Percentiles rank a stretch among this genome's conserved stretches.
Conservation (phyloP, 2,888 invertebrate genomes). For the Stenichneumon culpator region DNA sequence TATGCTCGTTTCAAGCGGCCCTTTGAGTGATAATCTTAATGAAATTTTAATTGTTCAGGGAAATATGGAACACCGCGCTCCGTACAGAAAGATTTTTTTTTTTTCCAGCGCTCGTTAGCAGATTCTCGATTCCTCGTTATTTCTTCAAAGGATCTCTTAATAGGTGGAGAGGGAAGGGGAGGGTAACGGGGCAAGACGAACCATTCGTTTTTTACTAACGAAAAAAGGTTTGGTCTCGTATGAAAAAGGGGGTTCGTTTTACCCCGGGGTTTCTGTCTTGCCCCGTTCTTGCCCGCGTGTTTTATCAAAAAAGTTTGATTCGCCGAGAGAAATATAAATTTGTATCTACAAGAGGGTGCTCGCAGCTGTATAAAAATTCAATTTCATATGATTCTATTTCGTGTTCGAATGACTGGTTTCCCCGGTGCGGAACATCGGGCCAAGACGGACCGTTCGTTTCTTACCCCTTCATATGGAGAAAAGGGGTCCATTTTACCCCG, state of each 20-base stretch:
- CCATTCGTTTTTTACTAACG: too few relatives aligned
- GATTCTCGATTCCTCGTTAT: background rate
- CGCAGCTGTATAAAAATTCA: background rate
- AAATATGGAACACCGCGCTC: background rate
- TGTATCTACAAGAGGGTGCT: background rate
- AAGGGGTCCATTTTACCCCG: too few relatives aligned
- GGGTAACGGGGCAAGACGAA: too few relatives aligned
- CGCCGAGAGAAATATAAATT: background rate
- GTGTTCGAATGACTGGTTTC: slow-evolving; percentile 2
- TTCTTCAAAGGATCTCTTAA: background rate
- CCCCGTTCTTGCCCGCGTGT: too few relatives aligned
- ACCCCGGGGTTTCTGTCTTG: too few relatives aligned
- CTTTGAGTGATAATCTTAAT: background rate
- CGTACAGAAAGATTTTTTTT: background rate
- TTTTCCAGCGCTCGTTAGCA: background rate
- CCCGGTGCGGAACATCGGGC: background rate
- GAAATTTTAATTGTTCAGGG: background rate
- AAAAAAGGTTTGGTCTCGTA: too few relatives aligned
- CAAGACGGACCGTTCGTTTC: too few relatives aligned
- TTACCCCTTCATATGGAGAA: too few relatives aligned
- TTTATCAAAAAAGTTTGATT: background rate
- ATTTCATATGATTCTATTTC: slow-evolving; percentile 27
- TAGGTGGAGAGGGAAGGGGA: too few relatives aligned
- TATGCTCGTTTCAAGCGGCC: background rate
- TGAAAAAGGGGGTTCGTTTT: too few relatives aligned